These are phyloP conservation scores for Strigops habroptila DNA, from an alignment of 2,113 vertebrate genomes.

Conservation along the genomic window DNA sequence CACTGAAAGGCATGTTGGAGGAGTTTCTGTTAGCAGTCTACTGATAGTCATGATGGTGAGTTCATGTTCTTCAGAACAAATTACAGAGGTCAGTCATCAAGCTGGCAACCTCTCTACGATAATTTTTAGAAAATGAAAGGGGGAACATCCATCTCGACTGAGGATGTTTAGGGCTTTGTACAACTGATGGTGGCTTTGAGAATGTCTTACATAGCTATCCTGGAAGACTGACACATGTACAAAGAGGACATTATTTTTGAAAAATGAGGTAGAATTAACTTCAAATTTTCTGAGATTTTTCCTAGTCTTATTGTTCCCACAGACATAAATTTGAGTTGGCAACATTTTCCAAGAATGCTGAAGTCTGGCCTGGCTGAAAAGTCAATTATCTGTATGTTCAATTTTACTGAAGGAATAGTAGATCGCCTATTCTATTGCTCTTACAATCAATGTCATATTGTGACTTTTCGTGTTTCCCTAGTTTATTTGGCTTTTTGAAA, in stretches of 20 bases:
- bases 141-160: not conserved
- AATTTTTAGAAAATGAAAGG: not conserved
- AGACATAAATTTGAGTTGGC: not conserved
- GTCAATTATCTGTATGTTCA: not conserved
- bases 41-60: not conserved
- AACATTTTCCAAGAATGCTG: not conserved
- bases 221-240: not conserved
- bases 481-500: not conserved
- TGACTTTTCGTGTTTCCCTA: not conserved
- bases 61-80: not conserved
- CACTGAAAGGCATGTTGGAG: not conserved
- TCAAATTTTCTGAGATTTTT: not conserved
- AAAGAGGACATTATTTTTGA: not conserved
- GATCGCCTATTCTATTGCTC: not conserved
- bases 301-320: not conserved
- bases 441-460: not conserved
- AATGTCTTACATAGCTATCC: not conserved
- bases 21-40: not conserved
- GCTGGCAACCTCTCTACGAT: not conserved
- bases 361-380: not conserved
- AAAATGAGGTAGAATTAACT: not conserved
- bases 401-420: not conserved
- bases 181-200: not conserved
- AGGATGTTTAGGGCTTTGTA: not conserved
- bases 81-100: not conserved